Evolutionary conservation across 2,797 vertebrate species (phyloP), one percentile per base, ranked within the genome.

Genomic region (Sebastes itinus): DNA sequence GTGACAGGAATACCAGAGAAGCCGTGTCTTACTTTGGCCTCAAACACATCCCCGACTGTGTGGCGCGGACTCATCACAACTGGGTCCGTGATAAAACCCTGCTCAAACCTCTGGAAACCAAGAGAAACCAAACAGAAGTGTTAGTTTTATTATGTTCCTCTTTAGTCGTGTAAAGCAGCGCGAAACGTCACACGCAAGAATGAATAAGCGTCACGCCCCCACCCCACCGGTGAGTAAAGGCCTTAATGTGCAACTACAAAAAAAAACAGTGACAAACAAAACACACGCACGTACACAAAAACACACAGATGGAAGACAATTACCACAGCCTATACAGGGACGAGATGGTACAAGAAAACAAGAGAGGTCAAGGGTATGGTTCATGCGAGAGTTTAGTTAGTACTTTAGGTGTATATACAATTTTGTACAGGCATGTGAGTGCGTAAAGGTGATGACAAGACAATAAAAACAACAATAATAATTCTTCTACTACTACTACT

Each of bases 51-150:
- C 0, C 97, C 96, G 2, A 98, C 97, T 0, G 96, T 98, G 88
- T 98, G 97, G 0, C 82, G 92, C 1, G 97, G 97, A 77, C 96
- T 98, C 95, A 98, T 95, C 16, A 98, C 97, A 20, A 98, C 95
- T 0, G 97, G 97, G 90, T 98, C 97, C 1, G 97, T 98, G 93
- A 98, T 98, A 65, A 98, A 98, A 61, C 97, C 97, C 92, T 98
- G 97, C 76, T 98, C 97, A 86, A 98, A 98, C 87, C 97, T 96
- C 97, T 98, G 92, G 3, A 89, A 82, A 67, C 20, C 58, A 64
- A 58, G 5, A 83, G 12, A 66, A 23, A 60, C 5, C 25, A 65
- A 54, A 25, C 12, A 12, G 3, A 4, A 46, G 6, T n/a, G 5
- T 2, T 11, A 9, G 1, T 0, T 6, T 12, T 16, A 5, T n/a